phyloP scores from a whole-genome alignment of 2,888 invertebrate species.

The Cosmorhoe ocellata region DNA sequence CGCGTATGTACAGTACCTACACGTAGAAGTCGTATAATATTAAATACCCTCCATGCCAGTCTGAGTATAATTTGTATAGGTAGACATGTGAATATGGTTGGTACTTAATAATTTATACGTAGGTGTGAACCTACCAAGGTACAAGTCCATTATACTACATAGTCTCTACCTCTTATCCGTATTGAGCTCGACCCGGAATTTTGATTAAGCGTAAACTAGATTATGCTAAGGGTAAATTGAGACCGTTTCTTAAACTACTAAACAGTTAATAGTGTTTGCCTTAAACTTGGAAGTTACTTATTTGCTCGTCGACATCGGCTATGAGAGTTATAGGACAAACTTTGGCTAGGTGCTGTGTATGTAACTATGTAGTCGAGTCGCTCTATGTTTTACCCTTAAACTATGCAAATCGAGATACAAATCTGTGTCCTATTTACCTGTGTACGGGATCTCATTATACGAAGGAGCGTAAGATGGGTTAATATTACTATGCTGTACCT shows the following conservation, averaged over 20 bases:
- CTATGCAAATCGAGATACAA: conserved; percentile 66
- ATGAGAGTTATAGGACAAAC: conserved; percentile 60
- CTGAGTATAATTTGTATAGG: conserved; percentile 28
- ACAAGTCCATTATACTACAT: conserved; percentile 47
- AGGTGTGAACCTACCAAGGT: conserved; percentile 41
- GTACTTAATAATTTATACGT: conserved; percentile 54
- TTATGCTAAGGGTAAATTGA: conserved; percentile 67
- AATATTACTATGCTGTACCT: conserved; percentile 8
- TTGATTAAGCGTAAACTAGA: conserved; percentile 76
- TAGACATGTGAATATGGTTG: conserved; percentile 31
- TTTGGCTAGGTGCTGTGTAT: conserved; percentile 44
- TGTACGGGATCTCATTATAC: conserved; percentile 33
- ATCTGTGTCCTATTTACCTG: conserved; percentile 49
- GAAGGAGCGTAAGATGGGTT: conserved; percentile 6
- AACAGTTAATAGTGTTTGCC: conserved; percentile 74
- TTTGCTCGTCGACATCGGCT: conserved; percentile 63
- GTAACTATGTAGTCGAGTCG: conserved; percentile 22
- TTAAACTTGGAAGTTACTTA: conserved; percentile 69
- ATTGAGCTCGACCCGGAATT: conserved; percentile 70
- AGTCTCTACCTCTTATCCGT: conserved; percentile 50
- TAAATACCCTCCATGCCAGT: conserved; percentile 24
- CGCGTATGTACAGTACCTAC: conserved; percentile 12
- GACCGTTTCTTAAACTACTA: conserved; percentile 74
- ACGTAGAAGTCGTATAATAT: conserved; percentile 25
- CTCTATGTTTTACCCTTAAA: conserved; percentile 40